These are phyloP conservation scores for Acanthisitta chloris DNA, from an alignment of 2,113 vertebrate species.

Conservation along the genomic window DNA sequence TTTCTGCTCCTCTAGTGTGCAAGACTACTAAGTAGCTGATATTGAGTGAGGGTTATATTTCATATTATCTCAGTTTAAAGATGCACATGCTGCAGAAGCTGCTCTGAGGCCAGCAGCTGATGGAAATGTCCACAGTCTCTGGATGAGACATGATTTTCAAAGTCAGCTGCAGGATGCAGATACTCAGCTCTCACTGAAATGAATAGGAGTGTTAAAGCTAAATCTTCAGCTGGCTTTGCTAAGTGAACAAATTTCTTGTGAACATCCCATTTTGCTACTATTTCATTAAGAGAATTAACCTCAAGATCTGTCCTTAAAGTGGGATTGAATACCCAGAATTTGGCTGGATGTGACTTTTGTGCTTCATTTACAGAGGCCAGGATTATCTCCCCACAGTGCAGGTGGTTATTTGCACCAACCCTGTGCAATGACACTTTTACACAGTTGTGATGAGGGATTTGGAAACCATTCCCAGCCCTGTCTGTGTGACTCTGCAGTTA, in stretches of 20 bases:
- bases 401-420: background rate
- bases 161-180: background rate
- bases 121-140: background rate
- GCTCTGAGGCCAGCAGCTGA: background rate
- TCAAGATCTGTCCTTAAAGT: background rate
- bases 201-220: background rate
- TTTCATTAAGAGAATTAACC: background rate
- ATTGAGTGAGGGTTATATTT: accelerated
- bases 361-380: background rate
- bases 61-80: background rate
- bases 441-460: background rate
- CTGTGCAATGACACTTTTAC: background rate
- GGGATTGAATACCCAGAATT: background rate
- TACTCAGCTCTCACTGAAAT: background rate
- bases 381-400: background rate
- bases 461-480: background rate
- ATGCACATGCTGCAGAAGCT: background rate
- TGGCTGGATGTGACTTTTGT: background rate
- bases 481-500: background rate
- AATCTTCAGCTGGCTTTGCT: background rate
- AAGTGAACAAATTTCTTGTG: background rate
- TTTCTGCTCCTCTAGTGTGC: background rate
- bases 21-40: background rate
- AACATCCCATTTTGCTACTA: background rate
- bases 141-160: background rate